Base-by-base conservation (phyloP, 2,888 invertebrate species). In the Charanyca ferruginea region DNA sequence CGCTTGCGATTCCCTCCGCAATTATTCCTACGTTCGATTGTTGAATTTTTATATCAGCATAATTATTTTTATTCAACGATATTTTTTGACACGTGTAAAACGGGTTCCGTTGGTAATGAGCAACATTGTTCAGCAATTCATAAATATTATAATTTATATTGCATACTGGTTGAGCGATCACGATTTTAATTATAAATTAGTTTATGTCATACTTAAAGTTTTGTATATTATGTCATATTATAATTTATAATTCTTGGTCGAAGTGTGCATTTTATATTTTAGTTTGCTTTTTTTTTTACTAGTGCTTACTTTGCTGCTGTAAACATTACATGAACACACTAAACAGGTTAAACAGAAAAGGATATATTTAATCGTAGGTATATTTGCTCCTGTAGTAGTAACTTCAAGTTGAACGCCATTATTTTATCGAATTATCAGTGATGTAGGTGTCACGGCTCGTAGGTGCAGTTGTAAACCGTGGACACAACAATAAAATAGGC, bases 341-440 rank as follows among this genome's bases (percentile, higher is more conserved):
- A 66, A 72, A 77, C 77, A 48, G 44, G 65, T 61, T 66, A 44
- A 58, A 41, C 66, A 13, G 52, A 70, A 78, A 62, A 47, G 62
- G 59, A 49, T 5, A 53, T n/a, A 25, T 53, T 55, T 54, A 60
- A 60, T 65, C 42, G 54, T 16, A 35, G 35, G 35, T 70, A 64
- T 69, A 77, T 71, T 71, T 78, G 41, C n/a, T 57, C 35, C 41
- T 28, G 47, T 59, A 49, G 79, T 51, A 77, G 69, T 83, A 82
- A 82, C 66, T 82, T 58, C 61, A 60, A 65, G 47, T 54, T 53
- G 69, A 55, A 57, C 69, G 73, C 44, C 66, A 80, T 73, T 82
- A 83, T 82, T 77, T 80, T 72, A 83, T 77, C 66, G 82, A 79
- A 83, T 82, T 82, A 82, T 82, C 82, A 80, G 74, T 77, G 82